Evolutionary conservation across 2,113 vertebrate genomes (phyloP).

Genomic region (Elanoides forficatus): DNA sequence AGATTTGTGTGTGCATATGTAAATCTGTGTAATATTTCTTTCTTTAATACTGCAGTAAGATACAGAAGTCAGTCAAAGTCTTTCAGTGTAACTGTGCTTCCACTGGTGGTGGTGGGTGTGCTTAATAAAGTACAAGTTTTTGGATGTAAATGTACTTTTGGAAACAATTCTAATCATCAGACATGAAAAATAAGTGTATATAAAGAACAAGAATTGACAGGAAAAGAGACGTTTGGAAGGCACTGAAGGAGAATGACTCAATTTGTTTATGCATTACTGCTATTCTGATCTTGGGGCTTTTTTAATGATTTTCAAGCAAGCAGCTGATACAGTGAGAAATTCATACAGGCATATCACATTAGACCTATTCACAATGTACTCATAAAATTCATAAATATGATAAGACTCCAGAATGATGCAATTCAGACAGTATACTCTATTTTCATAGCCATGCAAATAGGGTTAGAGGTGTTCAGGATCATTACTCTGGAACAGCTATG

Average conservation of each 20-base stretch:
- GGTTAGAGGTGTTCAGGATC: not conserved
- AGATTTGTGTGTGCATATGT: not conserved
- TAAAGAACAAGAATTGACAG: not conserved
- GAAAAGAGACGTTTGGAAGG: slow-evolving; percentile 1
- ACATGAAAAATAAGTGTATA: not conserved
- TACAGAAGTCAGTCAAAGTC: not conserved
- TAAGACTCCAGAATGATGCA: not conserved
- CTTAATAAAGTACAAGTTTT: not conserved
- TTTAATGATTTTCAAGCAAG: slow-evolving; percentile 27
- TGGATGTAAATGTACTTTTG: not conserved
- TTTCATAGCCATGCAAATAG: slow-evolving; percentile 6
- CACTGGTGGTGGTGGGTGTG: not conserved
- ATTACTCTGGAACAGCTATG: not conserved
- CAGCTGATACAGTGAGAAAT: slow-evolving; percentile 17
- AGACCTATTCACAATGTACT: not conserved
- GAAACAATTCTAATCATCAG: not conserved
- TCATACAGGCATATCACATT: not conserved
- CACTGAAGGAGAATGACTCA: slow-evolving; percentile 5
- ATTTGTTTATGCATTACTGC: slow-evolving; percentile 16
- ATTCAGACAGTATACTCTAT: not conserved
- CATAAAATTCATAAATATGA: slow-evolving; percentile 30
- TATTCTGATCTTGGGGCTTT: not conserved
- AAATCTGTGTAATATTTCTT: not conserved
- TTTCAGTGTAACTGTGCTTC: not conserved
- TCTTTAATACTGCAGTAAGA: not conserved